Evolutionary conservation across 2,113 vertebrate species (phyloP), one percentile per base, ranked within the genome.

Genomic region (Brienomyrus brachyistius): DNA sequence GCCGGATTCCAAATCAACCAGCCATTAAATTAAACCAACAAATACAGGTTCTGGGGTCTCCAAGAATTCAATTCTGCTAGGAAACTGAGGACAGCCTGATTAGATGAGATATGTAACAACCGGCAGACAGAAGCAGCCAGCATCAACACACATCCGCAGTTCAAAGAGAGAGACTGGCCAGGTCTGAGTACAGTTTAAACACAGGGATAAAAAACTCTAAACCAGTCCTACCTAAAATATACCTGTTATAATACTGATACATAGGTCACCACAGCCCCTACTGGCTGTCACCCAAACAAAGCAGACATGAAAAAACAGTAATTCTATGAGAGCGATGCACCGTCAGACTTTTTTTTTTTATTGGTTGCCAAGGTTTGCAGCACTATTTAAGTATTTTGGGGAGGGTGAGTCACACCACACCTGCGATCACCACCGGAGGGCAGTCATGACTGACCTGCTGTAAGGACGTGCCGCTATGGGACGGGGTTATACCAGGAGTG

Each of bases 361-460:
- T 66, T 52, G 35, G 66, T 35, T 50, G 77, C 43, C 31, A 40
- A 82, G 3, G 74, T 48, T 45, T 40, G 82, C 21, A 45, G 88
- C 50, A 50, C 15, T 85, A 59, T 23, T 48, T 77, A 90, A 35
- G 51, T 52, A 35, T 70, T 62, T 77, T 43, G n/a, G 8, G 87
- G 17, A 45, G 82, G 50, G 89, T 87, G 88, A 77, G 9, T 87
- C 62, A 87, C 51, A 21, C 27, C 45, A 89, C 56, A 86, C 40
- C 27, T 66, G 56, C 45, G 10, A 27, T 54, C 17, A 1, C 54
- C 87, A 54, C 48, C 45, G 56, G 66, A 82, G 52, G 54, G 87
- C 50, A 48, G 40, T 89, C 59, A 45, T n/a, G 86, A 31, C 21
- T 47, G 87, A 88, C 51, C 52, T 17, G 48, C 27, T 19, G 52